Evolutionary conservation across 2,113 vertebrate genomes (phyloP).

Genomic region (Corythoichthys intestinalis): DNA sequence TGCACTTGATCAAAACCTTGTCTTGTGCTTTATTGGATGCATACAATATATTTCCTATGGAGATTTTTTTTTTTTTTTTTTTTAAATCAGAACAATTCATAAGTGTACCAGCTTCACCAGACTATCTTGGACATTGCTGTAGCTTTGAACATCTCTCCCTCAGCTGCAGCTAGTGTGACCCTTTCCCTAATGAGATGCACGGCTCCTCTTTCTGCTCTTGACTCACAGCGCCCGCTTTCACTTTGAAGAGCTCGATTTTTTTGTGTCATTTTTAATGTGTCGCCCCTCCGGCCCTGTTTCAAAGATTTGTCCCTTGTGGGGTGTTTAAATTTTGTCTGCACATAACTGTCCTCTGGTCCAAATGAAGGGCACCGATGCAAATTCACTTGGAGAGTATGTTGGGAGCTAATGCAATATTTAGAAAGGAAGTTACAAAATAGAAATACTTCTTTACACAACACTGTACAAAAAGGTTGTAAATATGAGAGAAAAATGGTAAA

Average conservation of each 20-base stretch:
- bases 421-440: not conserved
- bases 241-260: conserved; percentile 54
- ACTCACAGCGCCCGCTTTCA: conserved; percentile 48
- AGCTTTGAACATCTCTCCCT: conserved; percentile 24
- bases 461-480: too few relatives aligned
- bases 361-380: conserved; percentile 72
- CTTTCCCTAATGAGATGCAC: conserved; percentile 14
- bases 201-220: conserved; percentile 30
- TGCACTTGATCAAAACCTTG: too few relatives aligned
- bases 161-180: conserved; percentile 2
- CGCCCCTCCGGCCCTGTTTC: conserved; percentile 71
- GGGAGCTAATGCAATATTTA: conserved; percentile 45
- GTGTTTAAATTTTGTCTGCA: conserved; percentile 77
- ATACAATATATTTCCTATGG: too few relatives aligned
- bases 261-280: conserved; percentile 62
- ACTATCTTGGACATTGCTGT: not conserved
- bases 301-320: conserved; percentile 75
- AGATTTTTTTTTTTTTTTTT: too few relatives aligned
- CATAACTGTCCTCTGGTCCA: conserved; percentile 75
- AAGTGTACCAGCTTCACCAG: too few relatives aligned
- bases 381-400: conserved; percentile 21
- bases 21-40: too few relatives aligned
- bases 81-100: too few relatives aligned
- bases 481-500: too few relatives aligned
- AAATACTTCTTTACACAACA: conserved; percentile 19